phyloP scores from a whole-genome alignment of 53 echinoderm and acorn worm species.

The Holothuria leucospilota region DNA sequence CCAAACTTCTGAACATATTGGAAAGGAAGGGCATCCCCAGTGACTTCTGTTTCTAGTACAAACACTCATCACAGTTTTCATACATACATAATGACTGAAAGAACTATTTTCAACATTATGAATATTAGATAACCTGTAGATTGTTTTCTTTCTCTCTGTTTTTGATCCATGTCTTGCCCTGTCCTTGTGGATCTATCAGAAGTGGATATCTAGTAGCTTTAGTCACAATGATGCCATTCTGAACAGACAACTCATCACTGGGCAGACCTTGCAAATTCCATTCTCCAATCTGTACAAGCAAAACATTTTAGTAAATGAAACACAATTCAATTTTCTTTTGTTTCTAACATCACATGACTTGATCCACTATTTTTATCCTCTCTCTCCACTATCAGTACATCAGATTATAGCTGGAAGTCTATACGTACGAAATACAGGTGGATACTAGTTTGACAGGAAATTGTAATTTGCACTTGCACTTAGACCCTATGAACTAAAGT shows the following conservation, averaged over 20 bases:
- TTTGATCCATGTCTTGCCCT: conserved; percentile 98
- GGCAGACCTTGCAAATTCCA: conserved; percentile 99
- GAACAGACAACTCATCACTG: conserved; percentile 93
- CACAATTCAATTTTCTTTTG: not conserved
- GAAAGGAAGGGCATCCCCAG: no score
- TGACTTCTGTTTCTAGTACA: not conserved
- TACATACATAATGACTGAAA: not conserved
- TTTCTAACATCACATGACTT: no score
- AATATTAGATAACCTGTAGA: conserved; percentile 70
- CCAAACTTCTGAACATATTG: no score
- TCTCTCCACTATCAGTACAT: no score
- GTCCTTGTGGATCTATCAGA: conserved; percentile 97
- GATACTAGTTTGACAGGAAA: not conserved
- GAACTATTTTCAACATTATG: no score
- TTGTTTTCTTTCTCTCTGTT: conserved; percentile 86
- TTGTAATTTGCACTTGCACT: not conserved
- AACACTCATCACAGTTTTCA: not conserved
- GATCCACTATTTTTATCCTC: no score
- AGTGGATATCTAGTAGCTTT: conserved; percentile 97
- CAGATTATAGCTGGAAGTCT: no score
- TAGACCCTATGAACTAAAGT: not conserved
- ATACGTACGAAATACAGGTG: not conserved
- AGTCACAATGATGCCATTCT: conserved; percentile 99
- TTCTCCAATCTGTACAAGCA: conserved; percentile 82
- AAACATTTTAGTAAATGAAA: not conserved